phyloP scores from a whole-genome alignment of 37 sponge, comb jelly and placozoan genomes.

The Aplysina aerophoba region DNA sequence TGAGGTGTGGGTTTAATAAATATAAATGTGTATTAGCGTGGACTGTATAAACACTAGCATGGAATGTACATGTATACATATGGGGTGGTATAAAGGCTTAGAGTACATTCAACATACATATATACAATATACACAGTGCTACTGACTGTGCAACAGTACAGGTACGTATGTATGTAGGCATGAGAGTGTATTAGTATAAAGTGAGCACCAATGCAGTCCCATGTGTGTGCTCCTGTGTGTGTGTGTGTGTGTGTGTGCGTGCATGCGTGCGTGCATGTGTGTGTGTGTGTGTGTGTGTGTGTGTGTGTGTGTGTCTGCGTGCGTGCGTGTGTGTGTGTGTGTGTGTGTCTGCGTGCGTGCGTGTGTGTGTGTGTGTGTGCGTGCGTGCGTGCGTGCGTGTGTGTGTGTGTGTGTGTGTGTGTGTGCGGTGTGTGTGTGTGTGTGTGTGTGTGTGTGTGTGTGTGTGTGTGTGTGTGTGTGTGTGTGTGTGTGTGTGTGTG shows the following conservation, averaged over 20 bases:
- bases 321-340: conserved; percentile 26
- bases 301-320: conserved; percentile 2
- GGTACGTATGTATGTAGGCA: no score
- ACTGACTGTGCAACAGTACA: no score
- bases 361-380: conserved; percentile 28
- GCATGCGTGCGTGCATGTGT: neutral
- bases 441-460: conserved; percentile 27
- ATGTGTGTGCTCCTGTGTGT: no score
- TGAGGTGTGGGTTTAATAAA: no score
- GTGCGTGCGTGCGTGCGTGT: conserved; percentile 23
- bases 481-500: neutral
- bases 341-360: conserved; percentile 20
- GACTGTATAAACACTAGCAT: no score
- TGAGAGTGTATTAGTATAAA: no score
- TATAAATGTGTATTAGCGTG: no score
- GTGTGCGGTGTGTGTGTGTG: conserved; percentile 28
- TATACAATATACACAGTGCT: no score
- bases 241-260: neutral
- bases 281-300: conserved; percentile 28
- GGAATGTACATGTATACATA: no score
- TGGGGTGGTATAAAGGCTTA: no score
- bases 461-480: neutral
- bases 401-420: conserved; percentile 24
- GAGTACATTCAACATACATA: no score
- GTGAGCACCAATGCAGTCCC: no score